Conservation (phyloP, 2,888 invertebrate species). For the Germaria angustata region DNA sequence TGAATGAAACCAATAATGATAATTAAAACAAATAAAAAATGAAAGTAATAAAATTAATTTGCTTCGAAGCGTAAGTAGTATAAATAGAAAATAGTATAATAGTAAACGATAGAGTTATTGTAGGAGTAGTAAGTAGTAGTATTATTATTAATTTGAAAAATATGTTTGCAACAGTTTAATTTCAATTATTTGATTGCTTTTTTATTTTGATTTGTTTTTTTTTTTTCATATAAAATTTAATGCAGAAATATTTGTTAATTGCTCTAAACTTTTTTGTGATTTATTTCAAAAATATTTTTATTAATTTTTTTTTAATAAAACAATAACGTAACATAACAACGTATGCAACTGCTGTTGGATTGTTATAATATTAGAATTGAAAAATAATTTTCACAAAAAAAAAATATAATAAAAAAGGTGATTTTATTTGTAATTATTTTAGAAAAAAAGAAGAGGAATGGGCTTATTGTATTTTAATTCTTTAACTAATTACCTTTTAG, state of each 20-base stretch:
- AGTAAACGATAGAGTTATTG: constrained; percentile 44
- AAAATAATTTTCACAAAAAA: constrained; percentile 31
- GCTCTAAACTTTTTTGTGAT: constrained; percentile 30
- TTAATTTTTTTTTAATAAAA: constrained; percentile 25
- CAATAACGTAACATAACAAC: constrained; percentile 53
- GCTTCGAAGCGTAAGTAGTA: constrained; percentile 65
- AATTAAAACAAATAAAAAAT: constrained; percentile 27
- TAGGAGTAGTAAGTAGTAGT: constrained; percentile 66
- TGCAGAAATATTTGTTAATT: constrained; percentile 58
- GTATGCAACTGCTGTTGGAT: constrained; percentile 41
- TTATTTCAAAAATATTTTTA: constrained; percentile 30
- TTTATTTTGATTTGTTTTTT: background rate
- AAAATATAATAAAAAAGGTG: constrained; percentile 8
- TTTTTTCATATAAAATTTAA: constrained; percentile 41
- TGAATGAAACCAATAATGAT: constrained; percentile 56
- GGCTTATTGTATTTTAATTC: constrained; percentile 24
- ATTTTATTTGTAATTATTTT: constrained; percentile 15
- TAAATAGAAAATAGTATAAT: constrained; percentile 33
- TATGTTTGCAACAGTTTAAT: constrained; percentile 74
- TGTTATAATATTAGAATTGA: constrained; percentile 31
- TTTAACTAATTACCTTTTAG: constrained; percentile 92
- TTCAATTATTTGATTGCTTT: constrained; percentile 53
- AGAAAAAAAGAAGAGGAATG: background rate
- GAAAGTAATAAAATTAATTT: constrained; percentile 53
- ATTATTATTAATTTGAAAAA: constrained; percentile 68